Evolutionary conservation across 2,888 invertebrate genomes (phyloP), one percentile per base, ranked within the genome.

Genomic region (Ctenicera cuprea): DNA sequence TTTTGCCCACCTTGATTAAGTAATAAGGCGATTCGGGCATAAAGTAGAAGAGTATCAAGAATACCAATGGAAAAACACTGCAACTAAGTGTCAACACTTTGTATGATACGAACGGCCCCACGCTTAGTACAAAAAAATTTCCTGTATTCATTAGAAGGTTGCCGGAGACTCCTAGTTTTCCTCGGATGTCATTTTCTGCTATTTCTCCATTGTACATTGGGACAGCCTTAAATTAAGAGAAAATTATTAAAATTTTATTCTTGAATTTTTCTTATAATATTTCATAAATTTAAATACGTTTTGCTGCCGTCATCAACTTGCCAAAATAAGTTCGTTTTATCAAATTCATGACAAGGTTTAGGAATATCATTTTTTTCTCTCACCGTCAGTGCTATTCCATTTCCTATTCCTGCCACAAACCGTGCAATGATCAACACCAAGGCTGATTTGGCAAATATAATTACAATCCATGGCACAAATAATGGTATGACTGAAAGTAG

Each of bases 321-420:
- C n/a, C n/a, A n/a, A n/a, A n/a, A n/a, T n/a, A n/a, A n/a, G n/a
- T n/a, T n/a, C n/a, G n/a, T n/a, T n/a, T n/a, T n/a, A n/a, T n/a
- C n/a, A n/a, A n/a, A n/a, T n/a, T n/a, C n/a, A n/a, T n/a, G n/a
- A n/a, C n/a, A n/a, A n/a, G n/a, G n/a, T n/a, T n/a, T n/a, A n/a
- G n/a, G n/a, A n/a, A n/a, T n/a, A n/a, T n/a, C n/a, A n/a, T 26
- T 26, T 26, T 26, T 2, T 26, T 3, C 5, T 66, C 72, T 79
- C 71, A 80, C 81, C 14, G 76, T 68, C 26, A 72, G 52, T 16
- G 74, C 68, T 0, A 94, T 92, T 18, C 94, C 94, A 48, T 91
- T 91, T 16, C 92, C 91, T 7, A 93, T 81, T 37, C 94, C 95
- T 5, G 90, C 90, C 33, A 94, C 87, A 62, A 93, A 90, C 68